Base-by-base conservation (phyloP, 1,140 invertebrate species). In the Ceratina calcarata region DNA sequence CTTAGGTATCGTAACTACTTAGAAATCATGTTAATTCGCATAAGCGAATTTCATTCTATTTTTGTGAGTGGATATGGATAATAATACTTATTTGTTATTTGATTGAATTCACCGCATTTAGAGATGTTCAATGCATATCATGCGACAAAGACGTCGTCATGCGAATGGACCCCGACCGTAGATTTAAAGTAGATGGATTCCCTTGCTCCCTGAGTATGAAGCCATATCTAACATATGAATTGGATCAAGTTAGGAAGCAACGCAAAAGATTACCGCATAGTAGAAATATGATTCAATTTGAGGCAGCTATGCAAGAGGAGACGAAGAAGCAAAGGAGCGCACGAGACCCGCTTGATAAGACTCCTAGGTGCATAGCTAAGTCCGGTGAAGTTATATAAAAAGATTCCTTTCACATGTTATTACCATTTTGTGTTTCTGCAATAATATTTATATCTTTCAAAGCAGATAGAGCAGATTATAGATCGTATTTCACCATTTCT, bases 141-240 rank as follows among this genome's bases (percentile, higher is more conserved):
- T 97, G 96, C 84, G 95, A 96, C 81, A 95, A 95, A 20, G 93
- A 95, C 24, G 95, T 94, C 0, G 93, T 95, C 0, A 96, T 96
- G 95, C 92, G 92, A 13, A 95, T 93, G 80, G 92, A 95, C n/a
- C 93, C 94, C 3, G 91, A 92, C 57, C 82, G 90, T 0, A 85
- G 91, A 27, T 84, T 91, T 57, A 91, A 90, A 49, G 83, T 92
- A 0, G 78, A 94, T 60, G 91, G 94, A 1, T 93, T 95, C 2
- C 93, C 92, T 49, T 85, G 84, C 10, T 78, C 71, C 1, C 89
- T 91, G 7, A 94, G 94, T 7, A 94, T 95, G 87, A 95, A 94
- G 32, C 95, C 96, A 0, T 94, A 95, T 78, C 91, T 96, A 1
- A 95, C 94, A 15, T 96, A 96, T 66, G 94, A 96, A 86, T 89